Base-by-base conservation (phyloP, 1,140 invertebrate genomes). In the Samia ricini region DNA sequence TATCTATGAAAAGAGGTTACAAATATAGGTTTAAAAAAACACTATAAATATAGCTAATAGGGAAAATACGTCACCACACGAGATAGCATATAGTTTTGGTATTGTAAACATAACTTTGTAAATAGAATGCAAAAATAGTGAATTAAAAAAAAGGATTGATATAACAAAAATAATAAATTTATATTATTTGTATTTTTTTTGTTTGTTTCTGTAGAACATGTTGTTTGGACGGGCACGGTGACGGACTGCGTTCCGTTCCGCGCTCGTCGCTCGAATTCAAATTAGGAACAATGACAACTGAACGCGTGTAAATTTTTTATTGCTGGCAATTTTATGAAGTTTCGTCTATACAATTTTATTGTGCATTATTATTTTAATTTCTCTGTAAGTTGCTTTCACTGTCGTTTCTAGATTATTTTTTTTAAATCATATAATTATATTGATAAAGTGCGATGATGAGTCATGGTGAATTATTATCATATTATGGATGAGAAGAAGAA, bases 381-480 rank as follows among this genome's bases (percentile, higher is more conserved):
- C 63, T 81, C 79, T 83, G 81, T 88, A 87, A 87, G 85, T 88
- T 88, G 87, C 87, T 88, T 89, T 88, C 82, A 83, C 87, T 89
- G 84, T 88, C 85, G 83, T 88, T 69, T 87, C 80, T 85, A 82
- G 76, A 88, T 89, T 86, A 89, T 88, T 86, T 88, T 42, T n/a
- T 89, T 85, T 81, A 80, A 83, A 87, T 83, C 79, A 89, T 87
- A 89, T 89, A 87, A 85, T 87, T 86, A 89, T 88, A 88, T 89
- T 85, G 78, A 77, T 89, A 87, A 84, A 85, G 77, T 88, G 83
- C 83, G 83, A 88, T 83, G 84, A 89, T 83, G 84, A 89, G 87
- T 89, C 87, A 89, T 83, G 87, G 83, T 87, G 85, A 88, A 85
- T 88, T 88, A 88, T 88, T 85, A 87, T 89, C 85, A 88, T 85